These are phyloP conservation scores for Papilio polyxenes DNA, from an alignment of 1,140 invertebrate genomes.

Conservation along the genomic window DNA sequence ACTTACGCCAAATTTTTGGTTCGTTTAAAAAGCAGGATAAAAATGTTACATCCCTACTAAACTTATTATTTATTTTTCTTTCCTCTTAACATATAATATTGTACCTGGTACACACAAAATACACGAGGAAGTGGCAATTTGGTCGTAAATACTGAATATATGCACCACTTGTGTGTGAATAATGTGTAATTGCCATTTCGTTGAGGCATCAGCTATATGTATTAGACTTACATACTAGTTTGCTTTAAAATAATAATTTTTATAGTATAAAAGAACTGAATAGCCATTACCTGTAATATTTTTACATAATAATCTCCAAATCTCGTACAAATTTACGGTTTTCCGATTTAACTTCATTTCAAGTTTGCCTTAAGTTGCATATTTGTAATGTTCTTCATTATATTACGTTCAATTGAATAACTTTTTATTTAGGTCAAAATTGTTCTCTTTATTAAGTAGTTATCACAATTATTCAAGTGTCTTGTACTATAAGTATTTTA, in stretches of 20 bases:
- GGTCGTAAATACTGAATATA: not conserved
- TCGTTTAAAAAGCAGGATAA: not conserved
- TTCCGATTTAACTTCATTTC: constrained; percentile 15
- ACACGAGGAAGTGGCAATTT: not conserved
- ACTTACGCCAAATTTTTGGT: not conserved
- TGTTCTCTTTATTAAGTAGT: not conserved
- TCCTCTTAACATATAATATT: not conserved
- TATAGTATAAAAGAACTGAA: constrained; percentile 43
- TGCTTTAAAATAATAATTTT: constrained; percentile 13
- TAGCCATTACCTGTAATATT: constrained; percentile 49
- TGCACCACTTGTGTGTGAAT: not conserved
- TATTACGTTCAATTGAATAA: not conserved
- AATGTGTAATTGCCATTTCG: not conserved
- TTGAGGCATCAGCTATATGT: not conserved
- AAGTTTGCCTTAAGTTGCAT: constrained; percentile 7
- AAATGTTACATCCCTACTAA: not conserved
- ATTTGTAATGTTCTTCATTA: constrained; percentile 11
- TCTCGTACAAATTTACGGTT: constrained; percentile 39
- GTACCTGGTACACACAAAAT: not conserved
- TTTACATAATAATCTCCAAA: constrained; percentile 46
- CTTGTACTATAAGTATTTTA: not conserved
- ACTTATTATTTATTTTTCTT: not conserved
- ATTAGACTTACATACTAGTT: not conserved
- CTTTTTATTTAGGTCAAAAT: not conserved
- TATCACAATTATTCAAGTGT: not conserved